Base-by-base conservation (phyloP, 2,797 vertebrate genomes). In the Antennarius maculatus region DNA sequence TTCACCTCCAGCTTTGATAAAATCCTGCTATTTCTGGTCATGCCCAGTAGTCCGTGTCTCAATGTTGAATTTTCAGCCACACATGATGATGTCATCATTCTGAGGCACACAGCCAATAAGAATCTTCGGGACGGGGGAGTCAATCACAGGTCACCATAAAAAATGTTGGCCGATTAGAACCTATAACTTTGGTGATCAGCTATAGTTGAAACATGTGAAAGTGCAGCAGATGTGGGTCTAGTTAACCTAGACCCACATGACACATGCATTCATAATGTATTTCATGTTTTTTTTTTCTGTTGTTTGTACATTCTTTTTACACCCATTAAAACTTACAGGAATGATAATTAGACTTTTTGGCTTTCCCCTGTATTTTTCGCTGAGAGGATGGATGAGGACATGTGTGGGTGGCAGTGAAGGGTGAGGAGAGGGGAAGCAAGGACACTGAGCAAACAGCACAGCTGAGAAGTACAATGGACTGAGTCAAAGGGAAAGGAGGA, bases 151-250 rank as follows among this genome's bases (percentile, higher is more conserved):
- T 91, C 89, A 88, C 9, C n/a, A 66, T 69, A 72, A 69, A 23
- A 60, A 54, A 77, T 17, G 28, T 52, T 37, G 58, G 69, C 88
- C 87, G 83, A 88, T 89, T 62, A 27, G 80, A 45, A 12, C 79
- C 67, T 3, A 87, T 92, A 88, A 86, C 89, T 86, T 88, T 90
- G 79, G 88, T 69, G 73, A 90, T 82, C 75, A 83, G 77, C 79
- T 64, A 60, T 79, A 80, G 79, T 89, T 88, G 83, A 85, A 87
- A 75, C 69, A 37, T 15, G 61, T 67, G 71, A 56, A 63, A 71
- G 55, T 62, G 61, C 63, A 72, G 70, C 79, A 84, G 71, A 87
- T 27, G 63, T 69, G 68, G 41, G 52, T 82, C 82, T 79, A 72
- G 41, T 50, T 69, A 31, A 70, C 61, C 34, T 49, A 60, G 12